phyloP scores from a whole-genome alignment of 1,140 invertebrate species.

The Callitettix versicolor region DNA sequence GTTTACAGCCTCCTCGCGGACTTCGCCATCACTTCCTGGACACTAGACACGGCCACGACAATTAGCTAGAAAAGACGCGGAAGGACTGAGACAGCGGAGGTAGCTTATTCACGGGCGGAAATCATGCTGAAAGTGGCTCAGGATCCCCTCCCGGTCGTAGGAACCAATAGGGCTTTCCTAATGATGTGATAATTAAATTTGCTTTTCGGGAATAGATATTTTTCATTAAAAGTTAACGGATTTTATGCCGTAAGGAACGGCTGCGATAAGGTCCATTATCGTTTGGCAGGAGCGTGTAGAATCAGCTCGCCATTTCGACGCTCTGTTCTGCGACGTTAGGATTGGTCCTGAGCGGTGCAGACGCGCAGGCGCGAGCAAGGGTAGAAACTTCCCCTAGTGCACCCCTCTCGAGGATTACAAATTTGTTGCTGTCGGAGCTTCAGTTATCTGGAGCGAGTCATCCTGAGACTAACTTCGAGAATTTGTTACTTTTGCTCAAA shows the following conservation, averaged over 20 bases:
- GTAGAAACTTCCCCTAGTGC: too few species aligned
- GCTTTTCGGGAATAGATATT: constrained; percentile 17
- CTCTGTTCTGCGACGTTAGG: background rate
- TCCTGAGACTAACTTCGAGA: too few species aligned
- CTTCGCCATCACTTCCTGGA: constrained; percentile 1
- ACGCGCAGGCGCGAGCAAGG: too few species aligned
- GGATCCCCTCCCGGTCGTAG: background rate
- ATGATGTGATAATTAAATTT: constrained; percentile 18
- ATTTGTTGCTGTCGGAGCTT: too few species aligned
- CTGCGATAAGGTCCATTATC: background rate
- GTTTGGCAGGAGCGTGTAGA: background rate
- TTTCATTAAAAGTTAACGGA: background rate
- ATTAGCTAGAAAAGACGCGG: background rate
- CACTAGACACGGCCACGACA: background rate
- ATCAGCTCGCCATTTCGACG: constrained; percentile 11
- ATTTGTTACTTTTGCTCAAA: too few species aligned
- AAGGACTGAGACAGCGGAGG: constrained; percentile 1
- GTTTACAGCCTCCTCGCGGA: background rate
- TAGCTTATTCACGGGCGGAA: constrained; percentile 7
- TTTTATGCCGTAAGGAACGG: background rate
- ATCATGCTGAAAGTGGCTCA: constrained; percentile 9
- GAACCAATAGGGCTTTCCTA: constrained; percentile 5
- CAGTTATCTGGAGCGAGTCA: too few species aligned
- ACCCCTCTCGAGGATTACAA: too few species aligned
- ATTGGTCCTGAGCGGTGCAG: too few species aligned